These are phyloP conservation scores for Matsumurasca onukii DNA, from an alignment of 1,140 invertebrate species.

Conservation along the genomic window DNA sequence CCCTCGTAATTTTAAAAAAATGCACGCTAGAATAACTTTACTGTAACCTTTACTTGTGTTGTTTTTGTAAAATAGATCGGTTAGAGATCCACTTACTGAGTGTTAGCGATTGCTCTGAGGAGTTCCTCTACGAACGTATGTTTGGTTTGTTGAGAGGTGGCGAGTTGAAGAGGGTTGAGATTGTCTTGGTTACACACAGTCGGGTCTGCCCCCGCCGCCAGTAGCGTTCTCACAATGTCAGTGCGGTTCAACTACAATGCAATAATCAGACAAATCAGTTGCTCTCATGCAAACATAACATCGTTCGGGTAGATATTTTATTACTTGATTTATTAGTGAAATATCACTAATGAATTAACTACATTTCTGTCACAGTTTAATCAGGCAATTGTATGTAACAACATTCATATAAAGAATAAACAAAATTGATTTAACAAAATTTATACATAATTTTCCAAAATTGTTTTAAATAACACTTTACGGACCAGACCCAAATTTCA, in stretches of 20 bases:
- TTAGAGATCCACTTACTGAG: slow-evolving; percentile 56
- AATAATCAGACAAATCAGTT: not conserved
- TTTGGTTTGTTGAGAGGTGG: slow-evolving; percentile 53
- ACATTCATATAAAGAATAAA: no score
- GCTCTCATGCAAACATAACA: not conserved
- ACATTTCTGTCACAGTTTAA: not conserved
- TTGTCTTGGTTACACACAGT: slow-evolving; percentile 57
- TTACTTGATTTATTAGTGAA: not conserved
- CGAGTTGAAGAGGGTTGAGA: slow-evolving; percentile 57
- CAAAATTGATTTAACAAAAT: no score
- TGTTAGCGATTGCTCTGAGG: slow-evolving; percentile 61
- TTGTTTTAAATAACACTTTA: no score
- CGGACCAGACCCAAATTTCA: no score
- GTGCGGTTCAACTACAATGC: slow-evolving; percentile 54
- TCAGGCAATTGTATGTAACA: no score
- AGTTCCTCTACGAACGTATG: slow-evolving; percentile 63
- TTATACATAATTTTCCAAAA: no score
- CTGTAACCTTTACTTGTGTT: no score
- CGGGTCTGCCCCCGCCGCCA: slow-evolving; percentile 61
- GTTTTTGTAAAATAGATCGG: no score
- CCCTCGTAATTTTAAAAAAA: no score
- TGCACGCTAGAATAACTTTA: no score
- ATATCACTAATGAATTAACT: not conserved
- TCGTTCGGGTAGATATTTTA: not conserved
- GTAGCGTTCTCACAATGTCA: slow-evolving; percentile 60